Evolutionary conservation across 2,113 vertebrate species (phyloP).

Genomic region (Mus spicilegus): DNA sequence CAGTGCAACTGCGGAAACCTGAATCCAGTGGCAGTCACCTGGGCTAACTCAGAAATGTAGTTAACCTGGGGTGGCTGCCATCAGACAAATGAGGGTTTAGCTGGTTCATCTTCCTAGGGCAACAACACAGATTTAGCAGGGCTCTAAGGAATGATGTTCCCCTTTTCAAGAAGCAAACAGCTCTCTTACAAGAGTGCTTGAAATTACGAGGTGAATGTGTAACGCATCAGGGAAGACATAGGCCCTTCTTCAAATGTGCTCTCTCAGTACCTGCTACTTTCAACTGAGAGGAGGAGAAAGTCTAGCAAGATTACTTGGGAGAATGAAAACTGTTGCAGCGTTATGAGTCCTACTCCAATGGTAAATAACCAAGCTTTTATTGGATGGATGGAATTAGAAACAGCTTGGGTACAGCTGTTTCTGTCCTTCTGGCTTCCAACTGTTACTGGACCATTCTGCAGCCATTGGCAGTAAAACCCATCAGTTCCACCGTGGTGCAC

Average conservation of each 20-base stretch:
- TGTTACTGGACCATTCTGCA: slow-evolving; percentile 45
- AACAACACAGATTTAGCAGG: slow-evolving; percentile 60
- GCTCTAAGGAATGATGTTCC: slow-evolving; percentile 62
- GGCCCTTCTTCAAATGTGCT: slow-evolving; percentile 60
- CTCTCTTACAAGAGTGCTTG: slow-evolving; percentile 32
- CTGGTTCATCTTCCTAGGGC: slow-evolving; percentile 76
- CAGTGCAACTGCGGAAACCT: slow-evolving; percentile 56
- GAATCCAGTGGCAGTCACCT: slow-evolving; percentile 74
- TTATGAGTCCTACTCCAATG: slow-evolving; percentile 24
- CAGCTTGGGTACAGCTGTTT: slow-evolving; percentile 79
- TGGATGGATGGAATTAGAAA: slow-evolving; percentile 75
- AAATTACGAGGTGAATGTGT: slow-evolving; percentile 62
- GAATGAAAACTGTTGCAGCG: slow-evolving; percentile 46
- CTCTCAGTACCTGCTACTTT: slow-evolving; percentile 60
- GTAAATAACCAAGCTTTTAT: slow-evolving; percentile 66
- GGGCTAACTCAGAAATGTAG: slow-evolving; percentile 78
- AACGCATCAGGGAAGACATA: slow-evolving; percentile 57
- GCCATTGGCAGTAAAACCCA: slow-evolving; percentile 65
- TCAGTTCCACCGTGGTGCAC: slow-evolving; percentile 46
- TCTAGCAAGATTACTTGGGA: slow-evolving; percentile 57
- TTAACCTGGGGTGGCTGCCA: slow-evolving; percentile 82
- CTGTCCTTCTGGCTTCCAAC: slow-evolving; percentile 44
- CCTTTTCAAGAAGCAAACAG: slow-evolving; percentile 73
- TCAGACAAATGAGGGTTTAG: slow-evolving; percentile 79
- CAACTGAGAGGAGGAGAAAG: slow-evolving; percentile 47